Evolutionary conservation across 2,113 vertebrate genomes (phyloP).

Genomic region (Emberiza fucata): DNA sequence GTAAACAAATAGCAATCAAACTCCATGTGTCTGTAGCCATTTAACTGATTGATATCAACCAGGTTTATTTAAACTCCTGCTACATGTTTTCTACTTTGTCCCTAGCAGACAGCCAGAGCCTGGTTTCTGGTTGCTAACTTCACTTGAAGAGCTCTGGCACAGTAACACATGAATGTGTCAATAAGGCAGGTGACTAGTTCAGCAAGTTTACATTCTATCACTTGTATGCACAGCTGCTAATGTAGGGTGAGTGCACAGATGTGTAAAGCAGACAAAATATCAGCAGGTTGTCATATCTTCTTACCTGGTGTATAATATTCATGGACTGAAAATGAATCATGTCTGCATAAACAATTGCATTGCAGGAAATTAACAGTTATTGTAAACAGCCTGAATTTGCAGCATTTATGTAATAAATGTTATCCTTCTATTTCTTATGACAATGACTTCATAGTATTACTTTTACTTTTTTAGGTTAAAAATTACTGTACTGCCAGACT

Average conservation of each 20-base stretch:
- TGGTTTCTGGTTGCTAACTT: conserved; percentile 19
- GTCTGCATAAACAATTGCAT: not conserved
- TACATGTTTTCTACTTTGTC: not conserved
- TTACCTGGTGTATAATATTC: not conserved
- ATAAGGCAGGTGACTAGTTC: not conserved
- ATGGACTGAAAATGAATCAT: not conserved
- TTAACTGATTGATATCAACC: conserved; percentile 5
- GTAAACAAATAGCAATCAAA: conserved; percentile 5
- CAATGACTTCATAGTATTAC: not conserved
- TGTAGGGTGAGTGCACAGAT: conserved; percentile 7
- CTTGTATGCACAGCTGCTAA: conserved; percentile 42
- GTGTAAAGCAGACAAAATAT: conserved; percentile 34
- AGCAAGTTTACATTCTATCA: conserved; percentile 35
- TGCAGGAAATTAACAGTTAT: not conserved
- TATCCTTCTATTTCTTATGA: not conserved
- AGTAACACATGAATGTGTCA: not conserved
- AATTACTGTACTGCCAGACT: not conserved
- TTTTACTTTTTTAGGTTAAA: not conserved
- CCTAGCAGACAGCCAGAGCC: not conserved
- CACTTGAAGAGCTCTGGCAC: not conserved
- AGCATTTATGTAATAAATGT: not conserved
- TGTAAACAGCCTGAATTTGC: not conserved
- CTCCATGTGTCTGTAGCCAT: not conserved
- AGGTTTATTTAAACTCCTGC: not conserved
- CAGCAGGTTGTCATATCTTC: not conserved